Evolutionary conservation across 2,888 invertebrate species (phyloP).

Genomic region (Drosophila macrothrix): DNA sequence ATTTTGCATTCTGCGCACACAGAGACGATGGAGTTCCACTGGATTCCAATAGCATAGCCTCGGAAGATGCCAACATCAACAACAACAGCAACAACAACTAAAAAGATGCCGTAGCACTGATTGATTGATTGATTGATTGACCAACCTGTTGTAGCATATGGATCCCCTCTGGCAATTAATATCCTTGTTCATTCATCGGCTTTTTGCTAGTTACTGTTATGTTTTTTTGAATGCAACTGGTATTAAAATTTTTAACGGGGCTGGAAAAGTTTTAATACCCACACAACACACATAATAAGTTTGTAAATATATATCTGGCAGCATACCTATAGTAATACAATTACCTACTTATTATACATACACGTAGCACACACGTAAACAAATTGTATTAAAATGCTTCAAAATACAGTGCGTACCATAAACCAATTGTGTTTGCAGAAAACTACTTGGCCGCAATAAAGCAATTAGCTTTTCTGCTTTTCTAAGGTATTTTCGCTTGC

Average conservation of each 20-base stretch:
- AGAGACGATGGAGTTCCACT: slow-evolving; percentile 67
- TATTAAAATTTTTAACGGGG: slow-evolving; percentile 78
- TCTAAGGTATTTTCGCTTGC: slow-evolving; percentile 23
- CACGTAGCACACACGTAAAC: background rate
- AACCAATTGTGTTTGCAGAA: slow-evolving; percentile 2
- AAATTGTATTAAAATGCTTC: slow-evolving; percentile 29
- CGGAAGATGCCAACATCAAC: slow-evolving; percentile 36
- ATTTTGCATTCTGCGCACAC: slow-evolving; percentile 20
- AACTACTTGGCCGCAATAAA: slow-evolving; percentile 25
- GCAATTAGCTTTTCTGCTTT: slow-evolving; percentile 42
- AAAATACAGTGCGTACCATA: slow-evolving; percentile 9
- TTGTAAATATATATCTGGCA: slow-evolving; percentile 40
- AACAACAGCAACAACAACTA: slow-evolving; percentile 17
- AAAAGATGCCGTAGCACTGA: slow-evolving; percentile 1
- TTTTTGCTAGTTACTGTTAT: slow-evolving; percentile 35
- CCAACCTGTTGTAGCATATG: slow-evolving; percentile 53
- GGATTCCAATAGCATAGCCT: slow-evolving; percentile 49
- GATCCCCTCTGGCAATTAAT: slow-evolving; percentile 47
- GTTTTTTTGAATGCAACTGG: slow-evolving; percentile 33
- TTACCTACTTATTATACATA: slow-evolving; percentile 19
- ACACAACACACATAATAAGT: slow-evolving; percentile 28
- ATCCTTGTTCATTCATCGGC: slow-evolving; percentile 50
- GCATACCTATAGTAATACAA: slow-evolving; percentile 22
- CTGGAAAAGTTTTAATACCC: slow-evolving; percentile 83
- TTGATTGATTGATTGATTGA: slow-evolving; percentile 46